These are phyloP conservation scores for Epinotia demarniana DNA, from an alignment of 2,888 invertebrate genomes.

Conservation along the genomic window DNA sequence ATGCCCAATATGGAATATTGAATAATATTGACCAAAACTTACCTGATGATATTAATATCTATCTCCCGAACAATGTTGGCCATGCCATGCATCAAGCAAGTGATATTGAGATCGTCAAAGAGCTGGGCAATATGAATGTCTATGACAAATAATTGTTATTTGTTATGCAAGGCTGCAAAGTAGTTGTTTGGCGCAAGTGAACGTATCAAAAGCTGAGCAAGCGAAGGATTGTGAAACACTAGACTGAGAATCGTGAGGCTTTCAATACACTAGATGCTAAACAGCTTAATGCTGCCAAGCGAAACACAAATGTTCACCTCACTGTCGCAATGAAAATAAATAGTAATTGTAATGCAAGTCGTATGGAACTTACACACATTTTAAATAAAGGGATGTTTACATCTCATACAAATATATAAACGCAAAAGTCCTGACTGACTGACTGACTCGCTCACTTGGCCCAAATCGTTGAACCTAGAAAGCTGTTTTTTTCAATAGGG, in stretches of 20 bases:
- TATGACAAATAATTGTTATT: background rate
- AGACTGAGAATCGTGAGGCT: background rate
- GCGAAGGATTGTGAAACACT: background rate
- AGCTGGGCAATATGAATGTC: background rate
- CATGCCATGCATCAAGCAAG: too few species aligned
- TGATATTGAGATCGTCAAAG: background rate
- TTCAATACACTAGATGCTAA: background rate
- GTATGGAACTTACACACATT: too few species aligned
- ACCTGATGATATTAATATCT: background rate
- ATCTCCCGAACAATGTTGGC: background rate
- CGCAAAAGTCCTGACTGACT: too few species aligned
- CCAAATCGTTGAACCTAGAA: too few species aligned
- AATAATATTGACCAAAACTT: background rate
- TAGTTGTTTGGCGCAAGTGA: background rate
- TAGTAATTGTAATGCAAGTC: background rate
- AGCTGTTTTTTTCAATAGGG: too few species aligned
- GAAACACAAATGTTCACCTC: background rate
- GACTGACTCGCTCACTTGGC: too few species aligned
- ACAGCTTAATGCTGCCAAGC: background rate
- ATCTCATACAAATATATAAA: too few species aligned
- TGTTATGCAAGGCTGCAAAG: background rate
- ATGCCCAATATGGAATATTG: background rate
- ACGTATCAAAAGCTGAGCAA: background rate
- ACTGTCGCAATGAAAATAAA: background rate
- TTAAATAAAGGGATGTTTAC: too few species aligned